phyloP scores from a whole-genome alignment of 2,113 vertebrate genomes.

The Paracanthobrama guichenoti region DNA sequence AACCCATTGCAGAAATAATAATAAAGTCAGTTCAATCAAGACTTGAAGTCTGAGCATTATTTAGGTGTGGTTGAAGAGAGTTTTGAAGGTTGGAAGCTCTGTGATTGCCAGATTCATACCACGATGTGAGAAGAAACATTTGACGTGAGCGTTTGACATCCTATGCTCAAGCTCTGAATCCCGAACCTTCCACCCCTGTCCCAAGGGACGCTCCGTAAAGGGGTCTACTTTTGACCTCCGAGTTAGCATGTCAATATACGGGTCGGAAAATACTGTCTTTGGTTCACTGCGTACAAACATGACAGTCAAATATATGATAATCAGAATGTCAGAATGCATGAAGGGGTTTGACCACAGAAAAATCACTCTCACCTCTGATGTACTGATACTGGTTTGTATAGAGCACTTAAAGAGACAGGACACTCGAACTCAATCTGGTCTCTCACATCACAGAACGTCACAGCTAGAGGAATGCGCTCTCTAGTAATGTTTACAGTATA shows the following conservation, averaged over 20 bases:
- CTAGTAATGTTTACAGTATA: conserved; percentile 66
- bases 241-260: conserved; percentile 70
- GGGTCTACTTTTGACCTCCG: conserved; percentile 70
- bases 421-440: conserved; percentile 71
- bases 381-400: conserved; percentile 72
- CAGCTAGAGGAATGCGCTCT: conserved; percentile 64
- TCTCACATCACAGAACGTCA: conserved; percentile 67
- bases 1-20: neutral
- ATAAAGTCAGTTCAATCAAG: too few species aligned
- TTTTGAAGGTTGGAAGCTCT: neutral
- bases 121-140: conserved; percentile 70
- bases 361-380: conserved; percentile 63
- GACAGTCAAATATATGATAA: neutral
- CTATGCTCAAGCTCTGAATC: conserved; percentile 68
- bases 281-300: conserved; percentile 66
- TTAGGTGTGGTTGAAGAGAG: neutral
- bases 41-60: neutral
- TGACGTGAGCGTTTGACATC: conserved; percentile 67
- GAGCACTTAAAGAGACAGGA: conserved; percentile 67
- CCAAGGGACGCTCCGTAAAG: conserved; percentile 62
- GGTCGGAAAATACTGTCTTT: conserved; percentile 69
- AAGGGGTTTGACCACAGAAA: neutral
- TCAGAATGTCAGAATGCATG: too few species aligned
- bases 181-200: conserved; percentile 64
- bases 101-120: too few species aligned